These are phyloP conservation scores for Brotula barbata DNA, from an alignment of 2,797 vertebrate species.

Conservation along the genomic window DNA sequence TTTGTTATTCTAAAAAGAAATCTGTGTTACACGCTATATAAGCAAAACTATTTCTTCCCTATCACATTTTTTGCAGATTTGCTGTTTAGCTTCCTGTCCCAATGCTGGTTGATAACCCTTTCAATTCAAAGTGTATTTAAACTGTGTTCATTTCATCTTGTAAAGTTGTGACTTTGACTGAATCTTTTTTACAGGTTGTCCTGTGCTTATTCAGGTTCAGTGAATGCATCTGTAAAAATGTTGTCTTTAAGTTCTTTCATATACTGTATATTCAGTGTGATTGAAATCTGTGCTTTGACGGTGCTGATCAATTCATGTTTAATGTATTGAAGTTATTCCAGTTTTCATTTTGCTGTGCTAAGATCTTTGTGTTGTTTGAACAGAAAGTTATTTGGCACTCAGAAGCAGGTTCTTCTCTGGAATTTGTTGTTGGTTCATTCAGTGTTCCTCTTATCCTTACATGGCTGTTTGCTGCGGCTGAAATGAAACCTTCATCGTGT, in stretches of 20 bases:
- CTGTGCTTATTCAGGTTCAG: slow-evolving; percentile 15
- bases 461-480: neutral
- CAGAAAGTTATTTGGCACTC: slow-evolving; percentile 32
- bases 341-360: slow-evolving; percentile 46
- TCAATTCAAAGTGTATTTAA: too few species aligned
- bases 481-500: slow-evolving; percentile 2
- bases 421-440: slow-evolving; percentile 32
- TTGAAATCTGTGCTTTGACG: slow-evolving; percentile 42
- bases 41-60: too few species aligned
- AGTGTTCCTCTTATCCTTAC: slow-evolving; percentile 15
- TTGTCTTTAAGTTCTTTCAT: neutral
- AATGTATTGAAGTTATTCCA: slow-evolving; percentile 38
- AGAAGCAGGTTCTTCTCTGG: slow-evolving; percentile 18
- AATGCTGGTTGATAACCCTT: too few species aligned
- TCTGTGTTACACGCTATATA: too few species aligned
- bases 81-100: too few species aligned
- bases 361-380: slow-evolving; percentile 25
- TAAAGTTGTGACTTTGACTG: neutral
- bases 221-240: slow-evolving; percentile 32
- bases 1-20: too few species aligned
- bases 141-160: too few species aligned
- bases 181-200: neutral
- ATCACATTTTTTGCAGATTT: too few species aligned
- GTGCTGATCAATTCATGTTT: slow-evolving; percentile 11
- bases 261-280: slow-evolving; percentile 22